A percentile compares a stretch with the other conserved stretches of the same genome.
phyloP scores from a whole-genome alignment of 2,113 vertebrate genomes.

The Seriola rivoliana region DNA sequence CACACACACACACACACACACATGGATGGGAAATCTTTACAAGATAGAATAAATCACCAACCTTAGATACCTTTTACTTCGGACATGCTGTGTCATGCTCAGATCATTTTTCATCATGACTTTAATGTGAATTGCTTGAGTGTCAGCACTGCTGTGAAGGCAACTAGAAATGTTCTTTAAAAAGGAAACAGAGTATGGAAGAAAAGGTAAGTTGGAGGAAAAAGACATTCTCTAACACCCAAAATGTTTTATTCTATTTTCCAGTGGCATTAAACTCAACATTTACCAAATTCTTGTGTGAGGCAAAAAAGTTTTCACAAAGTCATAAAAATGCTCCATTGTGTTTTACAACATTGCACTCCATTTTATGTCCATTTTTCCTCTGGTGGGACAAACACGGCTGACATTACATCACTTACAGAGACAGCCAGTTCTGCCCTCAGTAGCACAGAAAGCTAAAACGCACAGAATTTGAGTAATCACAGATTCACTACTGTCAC shows the following conservation, averaged over 20 bases:
- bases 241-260: constrained; percentile 18
- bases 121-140: constrained; percentile 46
- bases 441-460: not conserved
- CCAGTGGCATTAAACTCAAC: constrained; percentile 11
- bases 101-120: constrained; percentile 28
- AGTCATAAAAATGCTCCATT: constrained; percentile 44
- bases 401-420: constrained; percentile 19
- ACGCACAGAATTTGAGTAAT: not conserved
- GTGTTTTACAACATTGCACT: constrained; percentile 53
- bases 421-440: constrained; percentile 1
- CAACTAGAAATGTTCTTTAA: constrained; percentile 2
- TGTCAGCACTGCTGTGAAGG: constrained; percentile 17
- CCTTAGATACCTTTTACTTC: not conserved
- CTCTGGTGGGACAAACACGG: constrained; percentile 12
- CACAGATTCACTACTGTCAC: not conserved
- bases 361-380: constrained; percentile 28
- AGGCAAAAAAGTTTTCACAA: constrained; percentile 26
- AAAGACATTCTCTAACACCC: not conserved
- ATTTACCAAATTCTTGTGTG: constrained; percentile 13
- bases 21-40: not conserved
- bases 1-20: not conserved
- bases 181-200: not conserved
- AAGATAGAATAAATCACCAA: constrained; percentile 20
- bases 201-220: not conserved
- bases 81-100: constrained; percentile 39